phyloP scores from a whole-genome alignment of 2,797 vertebrate species.

The Leuciscus waleckii region DNA sequence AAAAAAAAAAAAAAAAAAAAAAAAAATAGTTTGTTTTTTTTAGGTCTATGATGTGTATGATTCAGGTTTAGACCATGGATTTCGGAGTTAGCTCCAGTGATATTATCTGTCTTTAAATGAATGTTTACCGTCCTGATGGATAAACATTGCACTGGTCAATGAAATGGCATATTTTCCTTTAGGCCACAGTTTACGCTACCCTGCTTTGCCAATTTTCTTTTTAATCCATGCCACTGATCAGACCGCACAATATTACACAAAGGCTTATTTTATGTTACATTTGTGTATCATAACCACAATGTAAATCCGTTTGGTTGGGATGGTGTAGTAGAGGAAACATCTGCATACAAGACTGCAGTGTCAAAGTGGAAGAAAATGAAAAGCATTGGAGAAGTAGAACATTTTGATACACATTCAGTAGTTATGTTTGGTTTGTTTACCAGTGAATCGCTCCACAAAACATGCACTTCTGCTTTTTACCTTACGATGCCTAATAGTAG shows the following conservation, averaged over 20 bases:
- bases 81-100: constrained; percentile 76
- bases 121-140: constrained; percentile 69
- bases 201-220: constrained; percentile 56
- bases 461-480: constrained; percentile 41
- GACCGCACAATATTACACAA: constrained; percentile 70
- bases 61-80: constrained; percentile 85
- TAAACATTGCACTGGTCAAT: constrained; percentile 72
- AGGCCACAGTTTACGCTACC: constrained; percentile 62
- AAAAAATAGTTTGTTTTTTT: no score
- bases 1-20: constrained; percentile 67
- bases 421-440: constrained; percentile 35
- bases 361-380: constrained; percentile 70
- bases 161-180: constrained; percentile 68
- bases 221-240: constrained; percentile 60
- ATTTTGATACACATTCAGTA: constrained; percentile 14
- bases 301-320: constrained; percentile 56
- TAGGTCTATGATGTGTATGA: constrained; percentile 82
- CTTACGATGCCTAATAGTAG: constrained; percentile 52
- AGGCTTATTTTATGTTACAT: constrained; percentile 58
- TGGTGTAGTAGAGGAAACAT: constrained; percentile 60
- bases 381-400: not conserved
- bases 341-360: constrained; percentile 71
- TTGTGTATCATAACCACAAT: constrained; percentile 53
- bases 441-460: constrained; percentile 22
- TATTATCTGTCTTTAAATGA: constrained; percentile 74